A percentile compares a stretch with the other conserved stretches of the same genome.
Evolutionary conservation across 2,797 vertebrate species (phyloP).

Genomic region (Mormyrops boulengeri): DNA sequence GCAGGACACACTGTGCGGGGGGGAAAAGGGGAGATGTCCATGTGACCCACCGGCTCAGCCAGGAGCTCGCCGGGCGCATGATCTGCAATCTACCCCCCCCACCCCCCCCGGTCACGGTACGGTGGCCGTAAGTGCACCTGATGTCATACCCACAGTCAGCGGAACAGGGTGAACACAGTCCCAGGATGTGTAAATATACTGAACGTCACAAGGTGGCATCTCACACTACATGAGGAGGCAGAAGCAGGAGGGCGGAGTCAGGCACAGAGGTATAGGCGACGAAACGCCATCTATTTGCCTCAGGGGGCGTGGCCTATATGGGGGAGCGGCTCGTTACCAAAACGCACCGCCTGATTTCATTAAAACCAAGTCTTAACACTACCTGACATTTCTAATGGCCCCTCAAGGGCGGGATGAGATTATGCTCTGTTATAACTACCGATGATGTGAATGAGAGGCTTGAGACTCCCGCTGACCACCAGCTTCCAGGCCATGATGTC

Average conservation of each 20-base stretch:
- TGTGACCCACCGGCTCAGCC: neutral
- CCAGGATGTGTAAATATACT: neutral
- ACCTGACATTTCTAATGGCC: neutral
- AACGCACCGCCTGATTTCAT: neutral
- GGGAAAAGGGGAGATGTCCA: neutral
- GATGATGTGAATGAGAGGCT: neutral
- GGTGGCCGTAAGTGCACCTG: neutral
- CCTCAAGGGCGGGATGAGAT: neutral
- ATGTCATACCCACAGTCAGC: neutral
- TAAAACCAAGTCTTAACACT: neutral
- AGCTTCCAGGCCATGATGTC: neutral
- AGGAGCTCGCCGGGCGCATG: neutral
- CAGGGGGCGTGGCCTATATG: neutral
- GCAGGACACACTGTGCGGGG: conserved; percentile 77
- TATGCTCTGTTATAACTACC: neutral
- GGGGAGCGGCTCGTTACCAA: neutral
- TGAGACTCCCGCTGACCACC: neutral
- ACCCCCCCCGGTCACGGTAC: neutral
- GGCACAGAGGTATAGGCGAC: neutral
- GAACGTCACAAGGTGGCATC: neutral
- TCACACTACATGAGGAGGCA: neutral
- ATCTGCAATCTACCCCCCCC: neutral
- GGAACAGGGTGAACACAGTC: neutral
- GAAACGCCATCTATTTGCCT: neutral
- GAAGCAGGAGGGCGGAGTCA: neutral